These are phyloP conservation scores for Trachelipus rathkii DNA, from an alignment of 1,140 invertebrate genomes.

Conservation along the genomic window DNA sequence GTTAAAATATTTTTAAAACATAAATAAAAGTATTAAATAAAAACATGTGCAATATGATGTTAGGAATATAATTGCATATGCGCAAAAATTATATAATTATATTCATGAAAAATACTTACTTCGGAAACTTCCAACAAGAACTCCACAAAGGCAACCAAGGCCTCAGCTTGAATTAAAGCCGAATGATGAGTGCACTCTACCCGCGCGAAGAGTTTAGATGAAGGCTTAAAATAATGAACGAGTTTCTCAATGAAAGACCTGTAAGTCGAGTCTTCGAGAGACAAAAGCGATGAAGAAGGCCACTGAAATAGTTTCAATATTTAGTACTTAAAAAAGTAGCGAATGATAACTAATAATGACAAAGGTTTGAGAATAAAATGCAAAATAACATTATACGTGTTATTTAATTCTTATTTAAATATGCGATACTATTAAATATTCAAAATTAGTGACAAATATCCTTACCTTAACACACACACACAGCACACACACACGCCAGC, in stretches of 20 bases:
- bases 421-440: too few relatives aligned
- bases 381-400: background rate
- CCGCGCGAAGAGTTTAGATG: conserved; percentile 68
- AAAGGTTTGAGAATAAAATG: background rate
- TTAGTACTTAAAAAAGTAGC: conserved; percentile 25
- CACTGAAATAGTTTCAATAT: conserved; percentile 50
- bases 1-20: background rate
- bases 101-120: conserved; percentile 48
- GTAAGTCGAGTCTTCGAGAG: conserved; percentile 68
- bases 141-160: conserved; percentile 72
- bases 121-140: conserved; percentile 63
- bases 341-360: background rate
- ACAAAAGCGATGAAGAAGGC: conserved; percentile 55
- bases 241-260: conserved; percentile 74
- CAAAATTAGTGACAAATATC: too few relatives aligned
- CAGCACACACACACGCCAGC: too few relatives aligned
- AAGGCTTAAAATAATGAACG: conserved; percentile 80
- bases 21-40: too few relatives aligned
- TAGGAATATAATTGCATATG: too few relatives aligned
- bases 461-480: too few relatives aligned
- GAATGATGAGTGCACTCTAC: conserved; percentile 63
- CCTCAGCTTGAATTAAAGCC: conserved; percentile 62
- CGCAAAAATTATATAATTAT: too few relatives aligned
- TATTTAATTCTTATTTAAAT: too few relatives aligned
- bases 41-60: too few relatives aligned